Base-by-base conservation (phyloP, 2,888 invertebrate species). In the Lithophane socia region DNA sequence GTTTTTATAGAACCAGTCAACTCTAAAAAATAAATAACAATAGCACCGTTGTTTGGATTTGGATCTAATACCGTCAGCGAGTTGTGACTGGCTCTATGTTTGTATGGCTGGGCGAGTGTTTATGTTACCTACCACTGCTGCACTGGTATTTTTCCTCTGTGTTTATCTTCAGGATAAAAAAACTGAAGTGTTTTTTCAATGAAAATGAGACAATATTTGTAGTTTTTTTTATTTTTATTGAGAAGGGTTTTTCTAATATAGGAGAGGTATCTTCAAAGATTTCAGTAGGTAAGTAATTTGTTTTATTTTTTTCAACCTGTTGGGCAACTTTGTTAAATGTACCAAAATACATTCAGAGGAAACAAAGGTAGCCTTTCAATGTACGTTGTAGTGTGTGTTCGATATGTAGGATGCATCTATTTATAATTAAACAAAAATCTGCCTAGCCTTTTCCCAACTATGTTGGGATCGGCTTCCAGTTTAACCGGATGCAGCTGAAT, bases 11-110 rank as follows among this genome's bases (percentile, higher is more conserved):
- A 86, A 77, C 72, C 82, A 80, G 81, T 80, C 75, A 76, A 82
- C 80, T 84, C 84, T 86, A 78, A 85, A 87, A 83, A 82, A 86
- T 82, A 88, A 88, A 89, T 75, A 88, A 79, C 78, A 81, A 87
- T 83, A 83, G 73, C 74, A 42, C 18, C 49, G 44, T 21, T 76
- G 75, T 80, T 86, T 86, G 73, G 63, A 18, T 77, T 73, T 73
- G 63, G 60, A 73, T 74, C 73, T 86, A 76, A 77, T 86, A 64
- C 69, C 21, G 52, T 1, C 60, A 70, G 85, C 13, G 18, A n/a
- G n/a, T 18, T n/a, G 77, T 56, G 54, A 24, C 49, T 70, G 16
- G 10, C 3, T 67, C n/a, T 52, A 2, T 77, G 56, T 79, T 64
- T 58, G n/a, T 58, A 54, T 10, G 9, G 9, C 60, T 24, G 16